A percentile compares a stretch with the other conserved stretches of the same genome.
These are phyloP conservation scores for Stictocephala bisonia DNA, from an alignment of 2,888 invertebrate species.

Conservation along the genomic window DNA sequence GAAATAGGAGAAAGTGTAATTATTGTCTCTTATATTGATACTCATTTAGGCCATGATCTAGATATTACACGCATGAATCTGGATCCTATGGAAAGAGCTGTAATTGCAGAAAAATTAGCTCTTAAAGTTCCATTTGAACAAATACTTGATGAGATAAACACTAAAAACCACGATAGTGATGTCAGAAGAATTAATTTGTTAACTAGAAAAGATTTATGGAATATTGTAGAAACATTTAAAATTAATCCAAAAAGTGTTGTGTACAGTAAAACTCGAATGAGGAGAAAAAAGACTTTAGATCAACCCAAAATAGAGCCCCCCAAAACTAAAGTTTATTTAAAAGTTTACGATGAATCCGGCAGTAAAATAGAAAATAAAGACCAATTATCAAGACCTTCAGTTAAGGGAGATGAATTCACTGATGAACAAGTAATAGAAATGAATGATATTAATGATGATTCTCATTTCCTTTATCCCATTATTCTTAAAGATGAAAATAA, in stretches of 20 bases:
- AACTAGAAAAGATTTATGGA: constrained; percentile 52
- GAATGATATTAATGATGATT: constrained; percentile 1
- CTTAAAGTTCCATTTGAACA: constrained; percentile 50
- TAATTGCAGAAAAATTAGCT: constrained; percentile 53
- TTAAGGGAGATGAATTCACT: constrained; percentile 6
- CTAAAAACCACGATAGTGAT: constrained; percentile 13
- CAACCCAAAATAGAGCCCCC: background rate
- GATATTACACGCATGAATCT: constrained; percentile 54
- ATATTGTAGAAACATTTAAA: constrained; percentile 46
- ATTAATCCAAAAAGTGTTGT: constrained; percentile 31
- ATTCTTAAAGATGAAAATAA: background rate
- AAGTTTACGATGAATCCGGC: background rate
- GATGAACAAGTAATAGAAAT: background rate
- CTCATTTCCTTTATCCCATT: constrained; percentile 1
- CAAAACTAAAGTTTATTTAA: background rate
- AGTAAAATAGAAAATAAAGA: background rate
- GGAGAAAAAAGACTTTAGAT: constrained; percentile 1
- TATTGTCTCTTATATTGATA: constrained; percentile 53
- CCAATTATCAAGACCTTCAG: too few relatives aligned
- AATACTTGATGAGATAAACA: constrained; percentile 50
- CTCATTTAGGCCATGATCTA: constrained; percentile 56
- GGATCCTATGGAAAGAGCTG: constrained; percentile 51
- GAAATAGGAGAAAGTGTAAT: constrained; percentile 48
- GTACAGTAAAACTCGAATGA: constrained; percentile 19
- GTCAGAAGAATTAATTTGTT: constrained; percentile 46